Conservation (phyloP, 2,888 invertebrate genomes). For the Limulus polyphemus region DNA sequence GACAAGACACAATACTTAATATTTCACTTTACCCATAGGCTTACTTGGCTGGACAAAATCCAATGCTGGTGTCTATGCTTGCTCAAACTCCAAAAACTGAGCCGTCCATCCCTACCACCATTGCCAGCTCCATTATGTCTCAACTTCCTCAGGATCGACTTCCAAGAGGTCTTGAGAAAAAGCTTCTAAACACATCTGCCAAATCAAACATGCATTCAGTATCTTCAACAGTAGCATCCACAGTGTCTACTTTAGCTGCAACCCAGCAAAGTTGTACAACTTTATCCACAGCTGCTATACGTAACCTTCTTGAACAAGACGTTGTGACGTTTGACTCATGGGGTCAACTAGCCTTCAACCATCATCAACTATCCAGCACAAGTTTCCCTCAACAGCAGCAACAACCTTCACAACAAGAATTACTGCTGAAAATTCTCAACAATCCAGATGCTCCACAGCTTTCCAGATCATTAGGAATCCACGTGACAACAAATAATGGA, state of each 20-base stretch:
- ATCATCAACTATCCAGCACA: constrained; percentile 3
- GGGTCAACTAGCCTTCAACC: constrained; percentile 7
- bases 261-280: too few species aligned
- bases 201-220: too few species aligned
- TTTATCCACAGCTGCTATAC: too few species aligned
- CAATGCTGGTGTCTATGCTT: constrained; percentile 23
- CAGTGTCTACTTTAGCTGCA: too few species aligned
- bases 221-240: too few species aligned
- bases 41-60: constrained; percentile 23
- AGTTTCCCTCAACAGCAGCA: too few species aligned
- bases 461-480: neutral
- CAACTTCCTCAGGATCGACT: constrained; percentile 23
- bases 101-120: constrained; percentile 19
- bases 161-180: constrained; percentile 23
- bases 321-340: neutral
- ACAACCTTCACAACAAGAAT: too few species aligned
- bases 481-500: too few species aligned
- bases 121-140: constrained; percentile 22
- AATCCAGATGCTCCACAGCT: neutral
- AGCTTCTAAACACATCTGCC: constrained; percentile 21
- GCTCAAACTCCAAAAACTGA: constrained; percentile 20
- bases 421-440: too few species aligned
- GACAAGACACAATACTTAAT: too few species aligned
- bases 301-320: too few species aligned
- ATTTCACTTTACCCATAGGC: constrained; percentile 7